phyloP scores from a whole-genome alignment of 2,888 invertebrate genomes.

The Branchellion lobata region DNA sequence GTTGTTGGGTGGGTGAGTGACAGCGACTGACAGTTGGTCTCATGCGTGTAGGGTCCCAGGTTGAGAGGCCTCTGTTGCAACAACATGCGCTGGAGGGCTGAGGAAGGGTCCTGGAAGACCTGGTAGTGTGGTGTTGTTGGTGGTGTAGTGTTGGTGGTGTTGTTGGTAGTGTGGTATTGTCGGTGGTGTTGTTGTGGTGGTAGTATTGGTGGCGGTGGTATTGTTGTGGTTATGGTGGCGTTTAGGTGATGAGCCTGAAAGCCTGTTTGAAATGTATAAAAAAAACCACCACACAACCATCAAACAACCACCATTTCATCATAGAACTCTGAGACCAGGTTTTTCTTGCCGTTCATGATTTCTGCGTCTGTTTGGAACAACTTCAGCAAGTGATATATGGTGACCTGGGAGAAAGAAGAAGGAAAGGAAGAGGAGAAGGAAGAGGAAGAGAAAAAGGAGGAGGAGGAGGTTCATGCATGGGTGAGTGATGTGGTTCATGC shows the following conservation, averaged over 20 bases:
- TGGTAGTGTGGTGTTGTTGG: slow-evolving; percentile 49
- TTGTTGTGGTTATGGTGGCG: too few relatives aligned
- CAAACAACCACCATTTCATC: slow-evolving; percentile 74
- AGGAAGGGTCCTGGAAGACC: slow-evolving; percentile 65
- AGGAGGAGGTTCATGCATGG: too few relatives aligned
- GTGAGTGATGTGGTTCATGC: too few relatives aligned
- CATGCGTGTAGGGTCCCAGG: slow-evolving; percentile 76
- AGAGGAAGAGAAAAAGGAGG: too few relatives aligned
- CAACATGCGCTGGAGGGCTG: slow-evolving; percentile 81
- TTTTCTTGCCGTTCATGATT: slow-evolving; percentile 64
- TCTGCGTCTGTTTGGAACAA: slow-evolving; percentile 77
- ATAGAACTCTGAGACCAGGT: slow-evolving; percentile 84
- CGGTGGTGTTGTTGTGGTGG: too few relatives aligned
- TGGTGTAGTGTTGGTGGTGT: neutral
- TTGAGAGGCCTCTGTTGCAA: slow-evolving; percentile 73
- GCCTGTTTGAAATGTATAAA: too few relatives aligned
- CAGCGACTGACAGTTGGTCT: slow-evolving; percentile 74
- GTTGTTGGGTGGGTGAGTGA: too few relatives aligned
- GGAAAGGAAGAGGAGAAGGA: neutral
- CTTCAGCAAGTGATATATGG: slow-evolving; percentile 89
- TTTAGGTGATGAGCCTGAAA: neutral
- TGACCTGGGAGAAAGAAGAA: slow-evolving; percentile 70
- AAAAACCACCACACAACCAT: too few relatives aligned
- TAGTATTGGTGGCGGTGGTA: too few relatives aligned
- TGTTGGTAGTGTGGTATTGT: too few relatives aligned